A percentile compares a stretch with the other conserved stretches of the same genome.
Evolutionary conservation across 2,113 vertebrate species (phyloP).

Genomic region (Emydura subglobosa): DNA sequence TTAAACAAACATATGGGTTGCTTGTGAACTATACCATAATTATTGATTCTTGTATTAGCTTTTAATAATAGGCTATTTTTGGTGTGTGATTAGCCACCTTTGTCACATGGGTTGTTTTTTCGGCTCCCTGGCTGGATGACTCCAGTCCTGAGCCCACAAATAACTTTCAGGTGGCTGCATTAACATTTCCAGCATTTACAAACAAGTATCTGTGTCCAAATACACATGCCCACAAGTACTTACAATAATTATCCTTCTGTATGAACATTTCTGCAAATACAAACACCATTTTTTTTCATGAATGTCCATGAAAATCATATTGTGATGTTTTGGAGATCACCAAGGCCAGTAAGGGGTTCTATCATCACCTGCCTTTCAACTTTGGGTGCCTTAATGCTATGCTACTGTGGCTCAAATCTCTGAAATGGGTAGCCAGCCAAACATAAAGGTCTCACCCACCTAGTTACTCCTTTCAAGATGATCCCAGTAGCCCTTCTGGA

Average conservation of each 20-base stretch:
- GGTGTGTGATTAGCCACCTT: background rate
- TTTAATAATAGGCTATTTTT: background rate
- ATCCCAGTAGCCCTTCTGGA: no score
- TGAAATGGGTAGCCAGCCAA: background rate
- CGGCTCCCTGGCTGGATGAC: background rate
- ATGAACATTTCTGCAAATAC: background rate
- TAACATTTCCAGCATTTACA: background rate
- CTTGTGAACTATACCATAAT: background rate
- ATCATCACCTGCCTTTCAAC: background rate
- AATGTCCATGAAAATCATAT: background rate
- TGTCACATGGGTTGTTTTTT: background rate
- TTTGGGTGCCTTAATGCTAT: background rate
- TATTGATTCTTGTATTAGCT: fast-evolving
- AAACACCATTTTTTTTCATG: fast-evolving
- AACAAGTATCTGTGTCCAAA: background rate
- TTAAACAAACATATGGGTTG: background rate
- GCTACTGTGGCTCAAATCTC: background rate
- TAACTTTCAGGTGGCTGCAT: background rate
- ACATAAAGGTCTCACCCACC: no score
- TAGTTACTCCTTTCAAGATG: no score
- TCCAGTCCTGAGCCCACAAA: background rate
- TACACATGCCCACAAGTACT: background rate
- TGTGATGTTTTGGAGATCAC: background rate
- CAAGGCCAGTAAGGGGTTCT: no score
- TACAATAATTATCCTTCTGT: background rate